phyloP scores from a whole-genome alignment of 2,113 vertebrate species.

The Ascaphus truei region DNA sequence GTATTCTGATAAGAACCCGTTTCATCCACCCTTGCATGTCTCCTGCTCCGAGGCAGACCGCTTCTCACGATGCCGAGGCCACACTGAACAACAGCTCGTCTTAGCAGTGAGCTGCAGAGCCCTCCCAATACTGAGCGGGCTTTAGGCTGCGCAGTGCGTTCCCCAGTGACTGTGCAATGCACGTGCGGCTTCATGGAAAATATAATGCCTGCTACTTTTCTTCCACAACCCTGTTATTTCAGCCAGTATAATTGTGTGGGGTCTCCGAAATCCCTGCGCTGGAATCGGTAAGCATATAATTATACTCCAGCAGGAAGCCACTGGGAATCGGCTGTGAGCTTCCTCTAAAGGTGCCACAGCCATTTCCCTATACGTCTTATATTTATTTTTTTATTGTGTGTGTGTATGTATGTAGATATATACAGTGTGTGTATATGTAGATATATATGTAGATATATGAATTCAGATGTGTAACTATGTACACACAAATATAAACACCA shows the following conservation, averaged over 20 bases:
- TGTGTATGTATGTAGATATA: not conserved
- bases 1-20: too few relatives aligned
- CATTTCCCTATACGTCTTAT: not conserved
- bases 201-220: conserved; percentile 36
- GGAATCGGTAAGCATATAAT: conserved; percentile 36
- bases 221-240: conserved; percentile 35
- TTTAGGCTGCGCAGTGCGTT: not conserved
- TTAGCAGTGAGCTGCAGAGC: not conserved
- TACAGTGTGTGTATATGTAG: too few relatives aligned
- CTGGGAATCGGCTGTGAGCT: conserved; percentile 15
- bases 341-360: conserved; percentile 9
- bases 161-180: conserved; percentile 13
- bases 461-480: too few relatives aligned
- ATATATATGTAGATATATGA: too few relatives aligned
- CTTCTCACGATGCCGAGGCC: not conserved
- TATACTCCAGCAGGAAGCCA: conserved; percentile 24
- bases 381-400: not conserved
- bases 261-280: conserved; percentile 35
- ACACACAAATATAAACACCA: too few relatives aligned
- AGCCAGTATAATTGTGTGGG: conserved; percentile 35
- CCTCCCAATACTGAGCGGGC: not conserved
- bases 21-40: too few relatives aligned
- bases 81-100: not conserved
- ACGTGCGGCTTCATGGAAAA: conserved; percentile 31
- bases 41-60: not conserved